phyloP scores from a whole-genome alignment of 2,797 vertebrate genomes.

The Bovichtus variegatus region DNA sequence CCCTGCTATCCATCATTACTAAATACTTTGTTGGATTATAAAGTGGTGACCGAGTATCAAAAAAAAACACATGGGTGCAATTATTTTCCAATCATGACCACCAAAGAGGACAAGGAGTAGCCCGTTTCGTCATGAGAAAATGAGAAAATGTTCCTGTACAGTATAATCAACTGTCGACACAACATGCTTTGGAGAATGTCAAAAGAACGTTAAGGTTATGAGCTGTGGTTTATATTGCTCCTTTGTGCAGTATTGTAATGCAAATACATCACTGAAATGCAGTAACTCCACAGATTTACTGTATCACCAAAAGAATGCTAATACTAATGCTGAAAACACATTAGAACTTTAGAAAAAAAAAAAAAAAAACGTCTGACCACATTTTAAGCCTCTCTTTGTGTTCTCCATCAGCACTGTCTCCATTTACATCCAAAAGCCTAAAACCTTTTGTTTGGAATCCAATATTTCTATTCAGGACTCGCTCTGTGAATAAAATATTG shows the following conservation, averaged over 20 bases:
- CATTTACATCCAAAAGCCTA: slow-evolving; percentile 71
- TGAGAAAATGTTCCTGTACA: slow-evolving; percentile 24
- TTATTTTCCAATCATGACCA: slow-evolving; percentile 67
- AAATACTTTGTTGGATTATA: slow-evolving; percentile 62
- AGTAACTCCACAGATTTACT: slow-evolving; percentile 49
- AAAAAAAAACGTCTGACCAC: slow-evolving; percentile 60
- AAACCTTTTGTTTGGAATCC: slow-evolving; percentile 81
- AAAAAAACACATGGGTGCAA: slow-evolving; percentile 70
- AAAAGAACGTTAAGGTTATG: slow-evolving; percentile 51
- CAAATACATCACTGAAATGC: slow-evolving; percentile 53
- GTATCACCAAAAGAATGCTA: slow-evolving; percentile 67
- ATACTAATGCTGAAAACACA: slow-evolving; percentile 56
- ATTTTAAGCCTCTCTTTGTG: slow-evolving; percentile 59
- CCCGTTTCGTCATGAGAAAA: slow-evolving; percentile 70
- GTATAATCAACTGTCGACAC: slow-evolving; percentile 56
- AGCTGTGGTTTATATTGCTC: slow-evolving; percentile 54
- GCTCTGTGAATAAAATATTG: slow-evolving; percentile 99
- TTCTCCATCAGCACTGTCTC: slow-evolving; percentile 62
- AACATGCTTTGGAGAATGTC: slow-evolving; percentile 60
- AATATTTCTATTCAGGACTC: slow-evolving; percentile 99
- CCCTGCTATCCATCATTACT: slow-evolving; percentile 66
- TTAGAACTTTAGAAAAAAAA: slow-evolving; percentile 31
- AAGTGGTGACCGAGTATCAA: slow-evolving; percentile 55
- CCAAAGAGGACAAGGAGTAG: slow-evolving; percentile 67
- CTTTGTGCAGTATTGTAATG: slow-evolving; percentile 39